phyloP scores from a whole-genome alignment of 2,888 invertebrate genomes.

The Dicranocentrus wangi region DNA sequence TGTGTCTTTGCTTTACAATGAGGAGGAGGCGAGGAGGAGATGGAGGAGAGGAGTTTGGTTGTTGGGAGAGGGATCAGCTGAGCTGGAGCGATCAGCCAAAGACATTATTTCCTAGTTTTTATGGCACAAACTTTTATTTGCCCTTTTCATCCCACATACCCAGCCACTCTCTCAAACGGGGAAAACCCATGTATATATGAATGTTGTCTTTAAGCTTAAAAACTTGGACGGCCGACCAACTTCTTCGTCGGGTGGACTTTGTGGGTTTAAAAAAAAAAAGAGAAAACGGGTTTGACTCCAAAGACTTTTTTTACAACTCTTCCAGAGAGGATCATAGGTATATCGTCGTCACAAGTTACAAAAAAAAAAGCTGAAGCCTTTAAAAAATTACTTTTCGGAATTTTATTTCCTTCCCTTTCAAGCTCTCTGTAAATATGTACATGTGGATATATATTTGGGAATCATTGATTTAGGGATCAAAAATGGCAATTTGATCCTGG shows the following conservation, averaged over 20 bases:
- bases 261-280: no score
- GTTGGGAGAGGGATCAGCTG: conserved; percentile 26
- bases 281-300: background rate
- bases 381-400: conserved; percentile 40
- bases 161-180: no score
- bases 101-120: conserved; percentile 28
- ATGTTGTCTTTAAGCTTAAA: no score
- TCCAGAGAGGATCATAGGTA: background rate
- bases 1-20: conserved; percentile 5
- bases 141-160: conserved; percentile 11
- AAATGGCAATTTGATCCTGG: conserved; percentile 27
- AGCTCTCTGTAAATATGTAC: background rate
- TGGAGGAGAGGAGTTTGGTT: no score
- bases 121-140: conserved; percentile 28
- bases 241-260: no score
- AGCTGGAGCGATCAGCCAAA: conserved; percentile 7
- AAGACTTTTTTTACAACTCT: background rate
- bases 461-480: conserved; percentile 41
- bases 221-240: no score
- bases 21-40: background rate
- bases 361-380: conserved; percentile 12
- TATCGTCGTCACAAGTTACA: background rate
- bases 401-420: conserved; percentile 32
- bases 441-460: conserved; percentile 26
- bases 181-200: no score